Evolutionary conservation across 2,113 vertebrate genomes (phyloP), one percentile per base, ranked within the genome.

Genomic region (Petroica traversi): DNA sequence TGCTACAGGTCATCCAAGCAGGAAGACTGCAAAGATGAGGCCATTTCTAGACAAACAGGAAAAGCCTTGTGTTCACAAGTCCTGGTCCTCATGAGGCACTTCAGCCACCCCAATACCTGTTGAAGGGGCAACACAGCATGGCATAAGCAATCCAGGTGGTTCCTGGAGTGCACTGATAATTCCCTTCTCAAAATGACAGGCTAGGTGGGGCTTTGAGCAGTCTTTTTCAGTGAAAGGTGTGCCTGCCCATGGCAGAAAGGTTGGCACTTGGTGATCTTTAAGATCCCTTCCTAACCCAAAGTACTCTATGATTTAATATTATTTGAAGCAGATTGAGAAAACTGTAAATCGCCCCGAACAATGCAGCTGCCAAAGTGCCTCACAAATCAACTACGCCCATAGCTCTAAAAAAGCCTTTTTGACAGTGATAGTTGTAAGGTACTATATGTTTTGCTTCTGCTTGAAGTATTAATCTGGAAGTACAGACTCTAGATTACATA

Each of bases 101-200:
- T 73, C 33, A 24, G 33, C 36, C 34, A 72, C 6, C 9, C 4
- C 33, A 36, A 28, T 1, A 33, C 2, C 19, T 58, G 51, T 2
- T 28, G 26, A 43, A 88, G 51, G 19, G 33, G 28, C 12, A 72
- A 38, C 18, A 64, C 12, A 80, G 36, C 34, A 72, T 22, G 63
- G 5, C 51, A 57, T 0, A 1, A 80, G 36, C 33, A 51, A 58
- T 22, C 26, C 15, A 58, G 33, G 36, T 0, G 0, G 52, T 38
- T 66, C 68, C 59, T 66, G 33, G 51, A 51, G n/a, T 9, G 15
- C 1, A 0, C 15, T 66, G 43, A 51, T 24, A 28, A 66, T 19
- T 81, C 36, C 16, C 23, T 59, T 59, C 36, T 45, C 59, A 36
- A 66, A 51, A 33, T 51, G 15, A 73, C 17, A 58, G 29, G 16